These are phyloP conservation scores for Steromphala cineraria DNA, from an alignment of 2,888 invertebrate species.

Conservation along the genomic window DNA sequence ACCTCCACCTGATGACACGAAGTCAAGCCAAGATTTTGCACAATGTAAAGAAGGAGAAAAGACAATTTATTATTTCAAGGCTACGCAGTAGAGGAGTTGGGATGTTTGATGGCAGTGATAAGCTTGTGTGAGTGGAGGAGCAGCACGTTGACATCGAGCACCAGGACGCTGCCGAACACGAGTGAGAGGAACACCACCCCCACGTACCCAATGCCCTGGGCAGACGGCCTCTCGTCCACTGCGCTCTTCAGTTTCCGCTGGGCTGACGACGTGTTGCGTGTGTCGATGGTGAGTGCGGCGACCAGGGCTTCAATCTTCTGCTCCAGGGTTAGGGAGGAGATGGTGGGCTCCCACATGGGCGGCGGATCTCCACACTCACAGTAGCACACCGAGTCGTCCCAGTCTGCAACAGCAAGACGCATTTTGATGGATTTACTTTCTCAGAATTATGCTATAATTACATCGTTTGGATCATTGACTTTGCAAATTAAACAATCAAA, in stretches of 20 bases:
- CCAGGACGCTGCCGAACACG: conserved; percentile 24
- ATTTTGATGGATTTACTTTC: too few relatives aligned
- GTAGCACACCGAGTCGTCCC: conserved; percentile 35
- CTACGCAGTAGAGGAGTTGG: neutral
- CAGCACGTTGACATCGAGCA: conserved; percentile 26
- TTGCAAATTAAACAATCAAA: too few relatives aligned
- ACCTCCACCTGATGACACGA: too few relatives aligned
- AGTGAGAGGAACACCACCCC: conserved; percentile 26
- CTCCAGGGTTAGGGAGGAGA: conserved; percentile 27
- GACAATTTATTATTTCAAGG: too few relatives aligned
- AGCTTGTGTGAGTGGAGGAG: conserved; percentile 11
- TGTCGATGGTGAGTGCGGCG: conserved; percentile 28
- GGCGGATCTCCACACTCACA: conserved; percentile 43
- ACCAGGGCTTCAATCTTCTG: conserved; percentile 33
- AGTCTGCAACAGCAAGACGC: neutral
- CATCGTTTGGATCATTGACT: too few relatives aligned
- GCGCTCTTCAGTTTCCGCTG: conserved; percentile 27
- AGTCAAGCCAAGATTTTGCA: too few relatives aligned
- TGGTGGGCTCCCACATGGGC: conserved; percentile 33
- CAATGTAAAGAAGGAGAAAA: too few relatives aligned
- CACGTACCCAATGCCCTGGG: conserved; percentile 31
- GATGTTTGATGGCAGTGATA: neutral
- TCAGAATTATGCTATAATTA: too few relatives aligned
- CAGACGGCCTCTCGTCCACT: conserved; percentile 30
- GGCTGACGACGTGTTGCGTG: conserved; percentile 28